Evolutionary conservation across 2,797 vertebrate genomes (phyloP).

Genomic region (Paramormyrops hopkinsi): DNA sequence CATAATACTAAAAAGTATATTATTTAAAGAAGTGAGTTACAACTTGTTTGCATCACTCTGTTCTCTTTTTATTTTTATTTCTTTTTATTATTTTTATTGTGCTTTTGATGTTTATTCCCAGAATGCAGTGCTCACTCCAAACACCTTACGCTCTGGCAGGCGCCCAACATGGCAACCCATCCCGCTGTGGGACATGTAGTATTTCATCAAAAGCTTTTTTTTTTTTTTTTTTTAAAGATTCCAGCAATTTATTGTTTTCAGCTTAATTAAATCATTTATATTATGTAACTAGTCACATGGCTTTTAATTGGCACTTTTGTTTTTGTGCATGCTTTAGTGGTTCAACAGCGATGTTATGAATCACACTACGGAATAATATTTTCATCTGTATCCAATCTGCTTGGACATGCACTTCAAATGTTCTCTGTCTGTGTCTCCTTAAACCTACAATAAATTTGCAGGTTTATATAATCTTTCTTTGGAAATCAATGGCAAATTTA

Average conservation of each 20-base stretch:
- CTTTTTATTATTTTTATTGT: background rate
- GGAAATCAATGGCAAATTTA: slow-evolving; percentile 22
- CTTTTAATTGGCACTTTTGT: background rate
- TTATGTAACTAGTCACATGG: background rate
- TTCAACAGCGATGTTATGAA: background rate
- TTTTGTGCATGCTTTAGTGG: background rate
- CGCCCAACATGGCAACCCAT: background rate
- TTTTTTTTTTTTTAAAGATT: background rate
- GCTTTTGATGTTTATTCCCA: background rate
- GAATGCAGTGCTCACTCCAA: background rate
- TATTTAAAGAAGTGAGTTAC: too few relatives aligned
- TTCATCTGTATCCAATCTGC: background rate
- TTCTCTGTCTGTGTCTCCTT: background rate
- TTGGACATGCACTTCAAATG: background rate
- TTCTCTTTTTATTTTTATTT: background rate
- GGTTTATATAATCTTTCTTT: slow-evolving; percentile 4
- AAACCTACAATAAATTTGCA: background rate
- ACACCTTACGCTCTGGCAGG: background rate
- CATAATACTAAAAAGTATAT: background rate
- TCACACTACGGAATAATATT: background rate
- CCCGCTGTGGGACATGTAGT: background rate
- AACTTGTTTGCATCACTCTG: background rate
- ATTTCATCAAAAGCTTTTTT: background rate
- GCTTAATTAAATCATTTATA: background rate
- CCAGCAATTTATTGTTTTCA: background rate